Base-by-base conservation (phyloP, 2,888 invertebrate species). In the Erebia ligea region DNA sequence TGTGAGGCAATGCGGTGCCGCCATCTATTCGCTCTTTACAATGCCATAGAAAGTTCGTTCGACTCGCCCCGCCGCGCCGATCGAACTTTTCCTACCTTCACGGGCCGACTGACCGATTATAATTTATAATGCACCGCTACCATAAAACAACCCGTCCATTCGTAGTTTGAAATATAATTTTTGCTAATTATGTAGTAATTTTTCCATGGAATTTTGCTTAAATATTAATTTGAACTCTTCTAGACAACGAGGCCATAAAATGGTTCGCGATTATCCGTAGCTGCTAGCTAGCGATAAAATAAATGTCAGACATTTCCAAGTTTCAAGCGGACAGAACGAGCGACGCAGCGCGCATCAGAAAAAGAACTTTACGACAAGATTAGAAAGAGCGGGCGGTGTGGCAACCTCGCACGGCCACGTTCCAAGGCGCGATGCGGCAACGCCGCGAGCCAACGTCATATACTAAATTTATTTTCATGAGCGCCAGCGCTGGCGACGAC, bases 351-450 rank as follows among this genome's bases (percentile, higher is more conserved):
- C 89, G 92, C 91, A 91, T 92, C 92, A 93, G 92, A 93, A 93
- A 92, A 93, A 93, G 93, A 93, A 92, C 92, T 93, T 92, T 92
- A 93, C 92, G 92, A 92, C 93, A 85, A 92, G 93, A 93, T 93
- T 93, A 93, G 93, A 92, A 93, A 92, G 93, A 93, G 92, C 92
- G 89, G 78, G 81, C 91, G 87, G 88, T 81, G 86, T 84, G 93
- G 93, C 93, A 93, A 92, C 93, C 85, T 81, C 89, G 92, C 91
- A 81, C 85, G 86, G 88, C 89, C 89, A 91, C 92, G 92, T 91
- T 92, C 92, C 91, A 89, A 80, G 82, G 84, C 84, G 81, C 90
- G 81, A 83, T 86, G 86, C 84, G 93, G 93, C 93, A 93, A 91
- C 93, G 88, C 81, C 81, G 87, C 80, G 83, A 85, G 87, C 84